Conservation (phyloP, 1,140 invertebrate species). For the Drosophila yakuba region DNA sequence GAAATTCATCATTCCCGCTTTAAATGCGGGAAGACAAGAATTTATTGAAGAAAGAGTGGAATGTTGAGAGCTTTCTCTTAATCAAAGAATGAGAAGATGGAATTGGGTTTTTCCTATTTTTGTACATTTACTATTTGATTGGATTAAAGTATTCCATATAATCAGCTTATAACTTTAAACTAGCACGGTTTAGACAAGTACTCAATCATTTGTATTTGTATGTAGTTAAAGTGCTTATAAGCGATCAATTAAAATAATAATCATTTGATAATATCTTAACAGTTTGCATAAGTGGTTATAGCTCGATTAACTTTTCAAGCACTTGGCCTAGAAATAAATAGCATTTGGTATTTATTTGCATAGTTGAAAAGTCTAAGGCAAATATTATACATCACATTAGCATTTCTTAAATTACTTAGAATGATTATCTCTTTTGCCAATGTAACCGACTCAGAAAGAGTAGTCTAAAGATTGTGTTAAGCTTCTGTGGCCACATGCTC, state of each 20-base stretch:
- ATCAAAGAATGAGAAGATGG: not conserved
- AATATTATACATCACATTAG: not conserved
- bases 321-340: not conserved
- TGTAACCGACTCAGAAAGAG: not conserved
- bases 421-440: not conserved
- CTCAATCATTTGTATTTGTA: slow-evolving; percentile 3
- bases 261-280: slow-evolving; percentile 1
- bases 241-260: slow-evolving; percentile 21
- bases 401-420: not conserved
- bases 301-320: not conserved
- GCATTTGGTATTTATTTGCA: not conserved
- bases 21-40: not conserved
- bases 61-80: not conserved
- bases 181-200: not conserved
- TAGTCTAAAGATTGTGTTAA: too few relatives aligned
- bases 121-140: not conserved
- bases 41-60: not conserved
- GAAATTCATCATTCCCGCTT: slow-evolving; percentile 17
- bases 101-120: not conserved
- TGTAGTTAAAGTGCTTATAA: slow-evolving; percentile 7
- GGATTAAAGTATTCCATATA: too few relatives aligned
- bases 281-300: slow-evolving; percentile 18
- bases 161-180: not conserved
- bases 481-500: slow-evolving; percentile 4
- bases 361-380: not conserved